These are phyloP conservation scores for Scaptomyza cyrtandrae DNA, from an alignment of 2,888 invertebrate species.

Conservation along the genomic window DNA sequence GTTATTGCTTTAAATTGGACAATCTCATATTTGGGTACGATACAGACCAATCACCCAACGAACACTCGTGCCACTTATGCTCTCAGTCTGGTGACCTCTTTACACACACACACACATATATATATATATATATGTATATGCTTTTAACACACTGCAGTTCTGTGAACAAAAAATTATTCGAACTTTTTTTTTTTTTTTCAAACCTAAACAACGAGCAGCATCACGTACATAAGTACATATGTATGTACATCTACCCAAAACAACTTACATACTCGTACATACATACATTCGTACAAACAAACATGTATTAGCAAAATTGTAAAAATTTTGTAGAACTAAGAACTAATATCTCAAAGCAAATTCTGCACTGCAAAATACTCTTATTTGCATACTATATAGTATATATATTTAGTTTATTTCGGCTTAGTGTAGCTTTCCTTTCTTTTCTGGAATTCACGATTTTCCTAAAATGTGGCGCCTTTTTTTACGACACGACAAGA, in stretches of 20 bases:
- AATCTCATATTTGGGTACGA: slow-evolving; percentile 19
- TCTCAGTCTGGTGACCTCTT: slow-evolving; percentile 8
- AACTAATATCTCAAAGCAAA: slow-evolving; percentile 32
- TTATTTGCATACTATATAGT: slow-evolving; percentile 13
- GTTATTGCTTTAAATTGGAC: slow-evolving; percentile 64
- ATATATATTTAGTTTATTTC: not conserved
- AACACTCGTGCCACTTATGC: slow-evolving; percentile 2
- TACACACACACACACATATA: slow-evolving; percentile 16
- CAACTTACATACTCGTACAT: slow-evolving; percentile 17
- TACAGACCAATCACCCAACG: not conserved
- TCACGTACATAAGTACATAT: slow-evolving; percentile 38
- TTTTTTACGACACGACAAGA: not conserved
- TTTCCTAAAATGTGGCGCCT: slow-evolving; percentile 2
- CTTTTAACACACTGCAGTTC: slow-evolving; percentile 50
- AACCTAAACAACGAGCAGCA: slow-evolving; percentile 11
- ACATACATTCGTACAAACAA: slow-evolving; percentile 15
- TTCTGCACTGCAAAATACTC: slow-evolving; percentile 15
- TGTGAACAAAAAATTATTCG: not conserved
- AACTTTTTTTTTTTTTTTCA: slow-evolving; percentile 1
- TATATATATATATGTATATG: slow-evolving; percentile 23
- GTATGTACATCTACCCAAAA: slow-evolving; percentile 12
- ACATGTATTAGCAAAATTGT: slow-evolving; percentile 34
- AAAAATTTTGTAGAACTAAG: slow-evolving; percentile 35
- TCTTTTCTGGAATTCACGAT: slow-evolving; percentile 5
- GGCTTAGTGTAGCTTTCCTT: slow-evolving; percentile 12